These are phyloP conservation scores for Rhagoletis zephyria DNA, from an alignment of 1,140 invertebrate genomes.

Conservation along the genomic window DNA sequence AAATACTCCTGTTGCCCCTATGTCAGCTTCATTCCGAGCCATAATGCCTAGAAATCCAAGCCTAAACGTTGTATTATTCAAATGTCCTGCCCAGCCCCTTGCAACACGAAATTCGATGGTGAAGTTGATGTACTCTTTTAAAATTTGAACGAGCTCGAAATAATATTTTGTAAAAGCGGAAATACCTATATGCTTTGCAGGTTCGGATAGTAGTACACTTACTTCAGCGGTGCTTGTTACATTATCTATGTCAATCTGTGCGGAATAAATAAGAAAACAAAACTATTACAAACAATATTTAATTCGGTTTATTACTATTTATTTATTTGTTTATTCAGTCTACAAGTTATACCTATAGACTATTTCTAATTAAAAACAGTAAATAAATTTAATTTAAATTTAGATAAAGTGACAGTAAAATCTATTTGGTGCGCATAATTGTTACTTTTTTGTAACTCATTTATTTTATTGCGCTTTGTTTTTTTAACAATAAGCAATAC, in stretches of 20 bases:
- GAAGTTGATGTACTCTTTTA: constrained; percentile 68
- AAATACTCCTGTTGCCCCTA: constrained; percentile 67
- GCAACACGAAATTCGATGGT: constrained; percentile 68
- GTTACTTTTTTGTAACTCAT: too few relatives aligned
- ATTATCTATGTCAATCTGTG: constrained; percentile 66
- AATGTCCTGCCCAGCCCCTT: constrained; percentile 69
- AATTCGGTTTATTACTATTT: too few relatives aligned
- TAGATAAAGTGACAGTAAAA: too few relatives aligned
- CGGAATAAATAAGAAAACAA: not conserved
- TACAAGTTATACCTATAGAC: too few relatives aligned
- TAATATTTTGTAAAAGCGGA: constrained; percentile 70
- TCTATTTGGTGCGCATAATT: too few relatives aligned
- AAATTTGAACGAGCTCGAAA: constrained; percentile 63
- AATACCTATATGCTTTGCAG: constrained; percentile 64
- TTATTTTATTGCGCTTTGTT: too few relatives aligned
- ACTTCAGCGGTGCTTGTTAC: constrained; percentile 65
- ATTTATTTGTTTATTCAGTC: too few relatives aligned
- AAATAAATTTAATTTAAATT: too few relatives aligned
- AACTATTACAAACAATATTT: not conserved
- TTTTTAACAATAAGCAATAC: too few relatives aligned
- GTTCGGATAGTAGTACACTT: constrained; percentile 61
- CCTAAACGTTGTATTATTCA: constrained; percentile 65
- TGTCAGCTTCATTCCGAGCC: constrained; percentile 68
- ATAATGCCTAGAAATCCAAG: constrained; percentile 67
- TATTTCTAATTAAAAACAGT: too few relatives aligned